A percentile compares a stretch with the other conserved stretches of the same genome.
Evolutionary conservation across 2,888 invertebrate genomes (phyloP).

Genomic region (Stictocephala bisonia): DNA sequence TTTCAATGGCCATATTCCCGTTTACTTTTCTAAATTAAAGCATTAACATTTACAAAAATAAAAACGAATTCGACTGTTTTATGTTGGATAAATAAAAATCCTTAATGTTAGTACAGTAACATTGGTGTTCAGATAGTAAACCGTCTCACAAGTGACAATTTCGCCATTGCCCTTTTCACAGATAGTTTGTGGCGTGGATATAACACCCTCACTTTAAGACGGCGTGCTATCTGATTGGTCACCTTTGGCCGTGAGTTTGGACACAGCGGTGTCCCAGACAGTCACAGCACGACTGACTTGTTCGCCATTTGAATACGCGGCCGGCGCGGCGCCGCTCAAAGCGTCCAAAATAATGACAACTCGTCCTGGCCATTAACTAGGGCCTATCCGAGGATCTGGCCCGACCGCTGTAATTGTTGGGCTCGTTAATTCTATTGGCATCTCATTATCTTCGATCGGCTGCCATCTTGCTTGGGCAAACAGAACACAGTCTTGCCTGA

Average conservation of each 20-base stretch:
- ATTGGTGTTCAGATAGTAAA: too few relatives aligned
- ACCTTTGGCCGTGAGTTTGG: constrained; percentile 33
- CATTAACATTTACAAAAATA: too few relatives aligned
- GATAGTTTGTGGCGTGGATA: too few relatives aligned
- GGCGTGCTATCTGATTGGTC: too few relatives aligned
- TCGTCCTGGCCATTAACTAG: constrained; percentile 42
- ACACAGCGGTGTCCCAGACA: neutral
- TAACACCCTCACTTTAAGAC: too few relatives aligned
- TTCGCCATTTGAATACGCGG: constrained; percentile 36
- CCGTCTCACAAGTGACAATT: too few relatives aligned
- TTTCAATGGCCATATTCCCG: too few relatives aligned
- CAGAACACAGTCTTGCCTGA: constrained; percentile 4
- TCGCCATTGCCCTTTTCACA: too few relatives aligned
- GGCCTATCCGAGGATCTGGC: neutral
- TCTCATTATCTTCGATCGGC: constrained; percentile 33
- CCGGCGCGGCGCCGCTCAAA: neutral
- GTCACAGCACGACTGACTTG: neutral
- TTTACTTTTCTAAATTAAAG: too few relatives aligned
- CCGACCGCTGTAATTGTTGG: constrained; percentile 37
- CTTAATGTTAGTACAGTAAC: too few relatives aligned
- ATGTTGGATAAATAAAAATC: too few relatives aligned
- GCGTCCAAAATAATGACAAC: constrained; percentile 43
- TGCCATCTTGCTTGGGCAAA: constrained; percentile 5
- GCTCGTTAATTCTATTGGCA: constrained; percentile 46
- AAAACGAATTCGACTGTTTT: too few relatives aligned